phyloP scores from a whole-genome alignment of 2,888 invertebrate species.

The Andricus quercusramuli region DNA sequence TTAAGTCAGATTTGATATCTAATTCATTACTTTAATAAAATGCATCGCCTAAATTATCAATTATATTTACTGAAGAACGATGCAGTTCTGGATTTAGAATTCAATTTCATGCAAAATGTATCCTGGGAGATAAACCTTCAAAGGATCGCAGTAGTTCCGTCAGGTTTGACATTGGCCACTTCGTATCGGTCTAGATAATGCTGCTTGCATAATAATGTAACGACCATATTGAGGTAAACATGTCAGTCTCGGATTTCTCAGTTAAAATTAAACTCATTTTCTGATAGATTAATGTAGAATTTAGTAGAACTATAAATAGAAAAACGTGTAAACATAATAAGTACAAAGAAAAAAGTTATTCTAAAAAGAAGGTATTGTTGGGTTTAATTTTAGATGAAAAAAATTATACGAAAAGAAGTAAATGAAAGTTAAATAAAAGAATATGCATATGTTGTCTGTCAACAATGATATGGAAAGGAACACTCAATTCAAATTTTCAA shows the following conservation, averaged over 20 bases:
- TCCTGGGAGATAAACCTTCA: neutral
- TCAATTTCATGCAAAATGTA: neutral
- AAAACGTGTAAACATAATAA: too few species aligned
- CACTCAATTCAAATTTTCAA: too few species aligned
- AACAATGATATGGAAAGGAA: too few species aligned
- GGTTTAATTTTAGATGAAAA: too few species aligned
- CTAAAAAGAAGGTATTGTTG: too few species aligned
- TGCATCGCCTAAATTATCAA: too few species aligned
- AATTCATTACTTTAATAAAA: neutral
- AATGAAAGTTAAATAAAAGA: too few species aligned
- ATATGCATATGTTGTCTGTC: too few species aligned
- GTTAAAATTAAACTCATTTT: conserved; percentile 4
- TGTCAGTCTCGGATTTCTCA: conserved; percentile 5
- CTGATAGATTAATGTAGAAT: neutral
- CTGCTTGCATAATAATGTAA: conserved; percentile 59
- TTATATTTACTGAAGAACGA: too few species aligned
- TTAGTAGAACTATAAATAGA: too few species aligned
- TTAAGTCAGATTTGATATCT: neutral
- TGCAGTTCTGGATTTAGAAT: conserved; percentile 3
- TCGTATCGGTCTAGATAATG: conserved; percentile 52
- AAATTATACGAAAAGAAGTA: too few species aligned
- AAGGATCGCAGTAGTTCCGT: conserved; percentile 52
- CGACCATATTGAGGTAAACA: conserved; percentile 58
- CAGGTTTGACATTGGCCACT: conserved; percentile 62
- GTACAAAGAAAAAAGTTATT: too few species aligned